Conservation (phyloP, 2,113 vertebrate species). For the Andinoacara biseriatus region DNA sequence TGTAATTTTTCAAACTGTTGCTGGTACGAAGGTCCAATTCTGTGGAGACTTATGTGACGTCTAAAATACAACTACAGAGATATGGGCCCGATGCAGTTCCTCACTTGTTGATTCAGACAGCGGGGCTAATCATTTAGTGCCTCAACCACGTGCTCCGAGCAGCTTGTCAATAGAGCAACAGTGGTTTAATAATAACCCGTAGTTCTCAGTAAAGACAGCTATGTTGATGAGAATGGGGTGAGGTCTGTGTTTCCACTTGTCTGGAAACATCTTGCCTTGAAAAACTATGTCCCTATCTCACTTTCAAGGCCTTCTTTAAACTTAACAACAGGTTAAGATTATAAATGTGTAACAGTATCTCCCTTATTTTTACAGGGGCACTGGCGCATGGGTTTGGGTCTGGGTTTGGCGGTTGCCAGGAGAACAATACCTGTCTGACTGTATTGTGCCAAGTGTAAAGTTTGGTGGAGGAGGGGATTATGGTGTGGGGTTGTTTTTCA, state of each 20-base stretch:
- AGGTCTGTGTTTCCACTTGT: neutral
- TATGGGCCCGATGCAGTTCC: constrained; percentile 10
- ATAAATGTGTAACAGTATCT: neutral
- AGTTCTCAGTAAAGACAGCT: neutral
- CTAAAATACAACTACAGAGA: constrained; percentile 36
- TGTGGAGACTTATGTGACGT: constrained; percentile 14
- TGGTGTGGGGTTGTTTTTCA: no score
- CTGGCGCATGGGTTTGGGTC: no score
- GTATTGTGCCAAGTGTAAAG: no score
- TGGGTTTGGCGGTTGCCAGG: no score
- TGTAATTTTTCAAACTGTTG: constrained; percentile 39
- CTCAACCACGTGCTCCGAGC: neutral
- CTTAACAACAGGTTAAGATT: neutral
- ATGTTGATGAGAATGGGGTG: neutral
- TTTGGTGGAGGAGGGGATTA: no score
- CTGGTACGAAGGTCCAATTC: constrained; percentile 34
- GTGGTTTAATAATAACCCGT: constrained; percentile 35
- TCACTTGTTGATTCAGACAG: constrained; percentile 54
- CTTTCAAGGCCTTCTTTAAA: neutral
- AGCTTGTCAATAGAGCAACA: neutral
- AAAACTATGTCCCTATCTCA: neutral
- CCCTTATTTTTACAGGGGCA: no score
- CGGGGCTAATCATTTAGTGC: constrained; percentile 10
- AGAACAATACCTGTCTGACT: no score
- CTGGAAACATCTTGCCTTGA: neutral